These are phyloP conservation scores for Coenonympha glycerion DNA, from an alignment of 2,888 invertebrate genomes.

Conservation along the genomic window DNA sequence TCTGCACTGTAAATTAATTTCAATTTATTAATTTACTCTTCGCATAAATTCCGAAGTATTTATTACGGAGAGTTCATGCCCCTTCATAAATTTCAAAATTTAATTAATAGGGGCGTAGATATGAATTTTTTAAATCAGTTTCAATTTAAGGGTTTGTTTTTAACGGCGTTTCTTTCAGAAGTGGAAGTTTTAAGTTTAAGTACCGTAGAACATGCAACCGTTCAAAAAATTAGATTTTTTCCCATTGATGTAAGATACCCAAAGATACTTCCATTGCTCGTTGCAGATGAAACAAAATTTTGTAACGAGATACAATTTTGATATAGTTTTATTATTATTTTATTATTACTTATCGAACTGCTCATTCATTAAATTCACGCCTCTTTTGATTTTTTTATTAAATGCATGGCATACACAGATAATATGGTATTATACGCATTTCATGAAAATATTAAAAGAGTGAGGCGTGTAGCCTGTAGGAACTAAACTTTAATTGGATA, in stretches of 20 bases:
- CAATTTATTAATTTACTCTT: not conserved
- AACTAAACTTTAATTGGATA: too few relatives aligned
- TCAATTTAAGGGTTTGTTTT: not conserved
- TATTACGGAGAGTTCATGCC: not conserved
- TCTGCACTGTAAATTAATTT: not conserved
- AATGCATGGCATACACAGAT: too few relatives aligned
- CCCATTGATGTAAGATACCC: not conserved
- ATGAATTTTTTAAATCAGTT: not conserved
- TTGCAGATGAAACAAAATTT: too few relatives aligned
- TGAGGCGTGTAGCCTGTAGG: too few relatives aligned
- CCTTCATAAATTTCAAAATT: not conserved
- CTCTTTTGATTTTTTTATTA: too few relatives aligned
- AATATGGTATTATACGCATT: too few relatives aligned
- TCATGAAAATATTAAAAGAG: too few relatives aligned
- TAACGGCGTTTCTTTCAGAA: not conserved
- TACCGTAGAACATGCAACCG: not conserved
- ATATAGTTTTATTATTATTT: too few relatives aligned
- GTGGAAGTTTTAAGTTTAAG: not conserved
- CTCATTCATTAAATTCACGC: too few relatives aligned
- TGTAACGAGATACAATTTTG: too few relatives aligned
- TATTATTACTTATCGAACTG: too few relatives aligned
- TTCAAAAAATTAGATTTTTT: not conserved
- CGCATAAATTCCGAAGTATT: conserved; percentile 1
- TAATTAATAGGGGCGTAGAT: not conserved
- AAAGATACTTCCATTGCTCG: not conserved